Evolutionary conservation across 37 sponge, comb jelly and placozoan species (phyloP).

Genomic region (Geodia barretti): DNA sequence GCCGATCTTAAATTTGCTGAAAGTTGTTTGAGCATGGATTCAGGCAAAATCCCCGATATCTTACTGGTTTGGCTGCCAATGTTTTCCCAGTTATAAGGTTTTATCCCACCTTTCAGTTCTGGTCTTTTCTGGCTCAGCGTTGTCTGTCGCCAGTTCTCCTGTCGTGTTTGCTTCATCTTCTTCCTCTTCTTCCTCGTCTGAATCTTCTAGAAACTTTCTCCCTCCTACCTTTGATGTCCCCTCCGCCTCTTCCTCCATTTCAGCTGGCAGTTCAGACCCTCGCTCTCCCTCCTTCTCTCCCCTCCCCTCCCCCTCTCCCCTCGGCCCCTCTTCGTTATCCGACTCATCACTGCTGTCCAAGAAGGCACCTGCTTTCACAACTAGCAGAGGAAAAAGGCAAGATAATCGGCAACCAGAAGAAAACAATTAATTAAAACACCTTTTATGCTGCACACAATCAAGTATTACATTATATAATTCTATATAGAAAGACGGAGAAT

Average conservation of each 20-base stretch:
- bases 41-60: no score
- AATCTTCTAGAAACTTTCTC: not conserved
- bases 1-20: no score
- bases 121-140: not conserved
- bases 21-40: no score
- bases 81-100: no score
- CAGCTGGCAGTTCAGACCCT: conserved; percentile 19
- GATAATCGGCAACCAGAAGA: not conserved
- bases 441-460: no score
- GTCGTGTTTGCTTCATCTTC: not conserved
- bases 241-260: conserved; percentile 19
- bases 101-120: no score
- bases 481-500: no score
- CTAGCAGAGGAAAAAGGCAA: not conserved
- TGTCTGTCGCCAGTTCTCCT: no score
- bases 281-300: conserved; percentile 1
- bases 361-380: not conserved
- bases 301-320: conserved; percentile 15
- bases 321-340: not conserved
- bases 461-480: no score
- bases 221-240: not conserved
- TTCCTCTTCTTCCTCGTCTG: not conserved
- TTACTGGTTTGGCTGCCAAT: no score
- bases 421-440: no score
- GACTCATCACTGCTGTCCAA: not conserved